Evolutionary conservation across 2,888 invertebrate species (phyloP), one percentile per base, ranked within the genome.

Genomic region (Electrophaes corylata): DNA sequence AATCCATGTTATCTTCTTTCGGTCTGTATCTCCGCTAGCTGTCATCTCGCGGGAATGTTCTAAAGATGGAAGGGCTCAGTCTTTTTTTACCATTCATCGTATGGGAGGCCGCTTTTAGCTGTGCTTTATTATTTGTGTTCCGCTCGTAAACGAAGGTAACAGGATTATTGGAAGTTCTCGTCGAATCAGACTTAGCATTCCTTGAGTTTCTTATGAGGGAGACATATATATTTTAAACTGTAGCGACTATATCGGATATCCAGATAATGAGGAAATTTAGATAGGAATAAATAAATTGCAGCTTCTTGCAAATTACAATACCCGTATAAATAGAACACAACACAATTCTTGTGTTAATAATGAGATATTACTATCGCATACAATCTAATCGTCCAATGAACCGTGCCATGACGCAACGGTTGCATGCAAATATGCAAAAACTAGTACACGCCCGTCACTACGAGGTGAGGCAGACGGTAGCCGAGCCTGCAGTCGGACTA

Each of bases 91-190:
- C 39, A 29, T 50, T 18, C 35, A 33, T 41, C 57, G 57, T 48
- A 43, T 43, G 14, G 44, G 64, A 47, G 59, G 62, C 58, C 48
- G 59, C 67, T 69, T 64, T 69, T 67, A 69, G 63, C 52, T 50
- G 39, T 55, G 60, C 52, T 68, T 70, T 64, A 66, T 68, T 71
- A 70, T 71, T 75, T 70, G 55, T 66, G 52, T 62, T 57, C 57
- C 56, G 49, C 48, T 57, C 53, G 39, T 56, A 48, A 58, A 60
- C 37, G 45, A 16, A 54, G 31, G 52, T 19, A 43, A 19, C 35
- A 43, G 44, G 58, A 53, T 56, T 59, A 49, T 50, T 51, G 40
- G 52, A 48, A 41, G 33, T 35, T 63, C 57, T 69, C 66, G 51
- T 64, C 61, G 69, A 64, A 53, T 58, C 48, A 60, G 19, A 35